Base-by-base conservation (phyloP, 2,888 invertebrate species). In the Tupiocoris notatus region DNA sequence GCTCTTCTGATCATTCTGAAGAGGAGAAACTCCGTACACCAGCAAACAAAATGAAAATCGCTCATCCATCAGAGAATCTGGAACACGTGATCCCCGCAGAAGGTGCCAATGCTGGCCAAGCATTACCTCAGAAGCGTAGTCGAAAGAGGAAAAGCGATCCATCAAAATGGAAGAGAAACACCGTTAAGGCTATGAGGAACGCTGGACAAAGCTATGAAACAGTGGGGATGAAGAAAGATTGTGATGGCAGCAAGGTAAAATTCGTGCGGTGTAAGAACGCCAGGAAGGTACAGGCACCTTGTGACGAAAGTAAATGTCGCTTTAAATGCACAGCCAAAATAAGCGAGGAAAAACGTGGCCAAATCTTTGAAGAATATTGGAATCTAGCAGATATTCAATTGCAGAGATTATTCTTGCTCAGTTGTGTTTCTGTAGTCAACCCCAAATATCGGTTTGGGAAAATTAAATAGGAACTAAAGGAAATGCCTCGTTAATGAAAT, bases 331-430 rank as follows among this genome's bases (percentile, higher is more conserved):
- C 63, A 1, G 71, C 57, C 61, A 78, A 78, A 59, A 0, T 77
- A 64, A 62, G 70, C 25, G 66, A 78, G 16, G 73, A 78, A 54
- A 54, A 71, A 57, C 66, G 76, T 17, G 62, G 25, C 61, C 20
- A 54, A 25, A 78, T 77, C 39, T 78, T 78, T 17, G 22, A n/a
- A 23, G 59, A 77, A 66, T 78, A 78, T 65, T 77, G 77, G 77
- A 65, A 64, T 20, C 64, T 78, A 22, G 22, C 65, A 22, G 56
- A 78, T 63, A 57, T 77, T 56, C 71, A 78, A 23, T 21, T 58
- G 64, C 77, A 77, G 66, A 58, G 77, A 18, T 63, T 70, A 58
- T 78, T 57, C 64, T 66, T 78, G 25, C 64, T 70, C 22, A 64
- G 24, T 57, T 66, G 76, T 21, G 61, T 71, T 56, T 57, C 56